phyloP scores from a whole-genome alignment of 2,888 invertebrate species.

The Ichneumoninae sp. region DNA sequence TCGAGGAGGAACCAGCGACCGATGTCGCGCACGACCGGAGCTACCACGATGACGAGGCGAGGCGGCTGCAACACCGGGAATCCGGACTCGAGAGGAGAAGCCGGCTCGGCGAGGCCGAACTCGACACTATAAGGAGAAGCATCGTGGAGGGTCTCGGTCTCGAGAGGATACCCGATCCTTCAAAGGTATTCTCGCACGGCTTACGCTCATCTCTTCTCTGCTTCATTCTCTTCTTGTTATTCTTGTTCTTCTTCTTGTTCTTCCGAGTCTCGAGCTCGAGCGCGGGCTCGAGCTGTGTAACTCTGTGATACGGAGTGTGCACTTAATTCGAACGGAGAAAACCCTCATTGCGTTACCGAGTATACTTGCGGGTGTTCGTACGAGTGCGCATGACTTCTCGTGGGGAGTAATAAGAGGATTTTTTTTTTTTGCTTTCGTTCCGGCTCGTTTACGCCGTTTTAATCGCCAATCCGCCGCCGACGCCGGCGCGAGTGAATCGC shows the following conservation, averaged over 20 bases:
- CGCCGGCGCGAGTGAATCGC: fast-evolving
- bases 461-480: too few species aligned
- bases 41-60: constrained; percentile 40
- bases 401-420: background rate
- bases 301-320: background rate
- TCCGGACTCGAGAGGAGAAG: constrained; percentile 62
- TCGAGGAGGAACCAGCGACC: constrained; percentile 47
- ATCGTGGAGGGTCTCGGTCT: constrained; percentile 82
- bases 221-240: constrained; percentile 7
- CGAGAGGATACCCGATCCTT: constrained; percentile 81
- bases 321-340: constrained; percentile 42
- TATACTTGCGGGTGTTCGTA: background rate
- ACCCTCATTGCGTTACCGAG: constrained; percentile 51
- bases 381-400: background rate
- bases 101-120: constrained; percentile 73
- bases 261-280: background rate
- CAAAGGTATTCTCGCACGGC: constrained; percentile 77
- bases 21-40: constrained; percentile 13
- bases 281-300: background rate
- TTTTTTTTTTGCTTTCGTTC: background rate
- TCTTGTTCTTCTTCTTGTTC: constrained; percentile 20
- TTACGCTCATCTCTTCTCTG: constrained; percentile 43
- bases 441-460: background rate
- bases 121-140: constrained; percentile 80
- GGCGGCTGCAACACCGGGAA: constrained; percentile 50